These are phyloP conservation scores for Catharus minimus DNA, from an alignment of 2,113 vertebrate species.

Conservation along the genomic window DNA sequence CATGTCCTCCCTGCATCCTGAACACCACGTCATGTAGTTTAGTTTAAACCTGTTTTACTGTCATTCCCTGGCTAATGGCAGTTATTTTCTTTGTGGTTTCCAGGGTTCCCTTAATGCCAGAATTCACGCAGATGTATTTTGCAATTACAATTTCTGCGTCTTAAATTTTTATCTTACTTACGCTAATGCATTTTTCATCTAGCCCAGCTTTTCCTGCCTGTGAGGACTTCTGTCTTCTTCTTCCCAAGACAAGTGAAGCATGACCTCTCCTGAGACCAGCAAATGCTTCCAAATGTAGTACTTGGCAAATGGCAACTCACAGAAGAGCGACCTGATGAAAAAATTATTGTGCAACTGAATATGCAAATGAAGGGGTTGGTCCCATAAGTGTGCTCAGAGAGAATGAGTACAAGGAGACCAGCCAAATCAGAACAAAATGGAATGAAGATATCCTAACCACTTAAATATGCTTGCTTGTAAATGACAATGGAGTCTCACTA, in stretches of 20 bases:
- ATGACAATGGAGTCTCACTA: not conserved
- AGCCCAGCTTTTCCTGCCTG: not conserved
- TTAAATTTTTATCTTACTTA: not conserved
- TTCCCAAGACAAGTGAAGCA: not conserved
- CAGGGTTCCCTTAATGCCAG: not conserved
- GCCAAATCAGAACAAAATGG: not conserved
- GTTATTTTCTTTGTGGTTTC: not conserved
- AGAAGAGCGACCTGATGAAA: not conserved
- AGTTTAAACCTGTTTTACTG: not conserved
- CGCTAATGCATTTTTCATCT: not conserved
- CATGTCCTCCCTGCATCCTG: not conserved
- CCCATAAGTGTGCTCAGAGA: not conserved
- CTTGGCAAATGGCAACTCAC: not conserved
- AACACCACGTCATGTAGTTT: not conserved
- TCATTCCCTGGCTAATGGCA: not conserved
- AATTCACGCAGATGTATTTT: not conserved
- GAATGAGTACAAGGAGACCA: not conserved
- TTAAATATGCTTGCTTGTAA: not conserved
- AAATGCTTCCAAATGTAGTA: not conserved
- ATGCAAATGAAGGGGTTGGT: not conserved
- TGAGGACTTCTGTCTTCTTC: not conserved
- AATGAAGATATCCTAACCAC: not conserved
- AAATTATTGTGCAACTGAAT: not conserved
- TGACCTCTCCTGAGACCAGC: not conserved
- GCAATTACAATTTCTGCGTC: not conserved